Conservation (phyloP, 2,888 invertebrate genomes). For the Meliscaeva auricollis region DNA sequence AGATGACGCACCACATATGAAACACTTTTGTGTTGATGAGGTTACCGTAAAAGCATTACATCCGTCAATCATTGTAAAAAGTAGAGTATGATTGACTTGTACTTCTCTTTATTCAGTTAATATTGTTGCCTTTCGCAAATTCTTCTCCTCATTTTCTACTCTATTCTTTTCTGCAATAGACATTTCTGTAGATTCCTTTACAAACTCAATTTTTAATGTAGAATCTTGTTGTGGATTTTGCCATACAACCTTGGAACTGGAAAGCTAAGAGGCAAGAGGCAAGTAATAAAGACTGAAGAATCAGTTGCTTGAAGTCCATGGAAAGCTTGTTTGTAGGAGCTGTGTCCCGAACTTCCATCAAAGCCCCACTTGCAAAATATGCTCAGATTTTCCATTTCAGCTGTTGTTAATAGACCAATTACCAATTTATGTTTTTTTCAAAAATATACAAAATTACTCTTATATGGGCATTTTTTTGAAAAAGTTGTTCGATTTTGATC, state of each 20-base stretch:
- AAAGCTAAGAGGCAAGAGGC: not conserved
- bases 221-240: not conserved
- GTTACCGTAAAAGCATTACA: too few species aligned
- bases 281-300: not conserved
- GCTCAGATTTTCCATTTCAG: not conserved
- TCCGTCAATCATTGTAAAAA: too few species aligned
- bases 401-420: not conserved
- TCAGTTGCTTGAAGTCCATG: not conserved
- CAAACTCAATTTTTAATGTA: not conserved
- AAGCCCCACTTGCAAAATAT: not conserved
- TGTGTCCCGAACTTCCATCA: not conserved
- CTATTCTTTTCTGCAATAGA: not conserved
- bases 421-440: too few species aligned
- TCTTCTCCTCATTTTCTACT: not conserved
- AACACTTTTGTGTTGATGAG: too few species aligned
- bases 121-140: too few species aligned
- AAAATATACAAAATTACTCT: too few species aligned
- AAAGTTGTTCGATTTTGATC: too few species aligned
- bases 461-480: too few species aligned
- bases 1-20: too few species aligned
- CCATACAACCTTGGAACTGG: not conserved
- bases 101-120: too few species aligned
- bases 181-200: not conserved
- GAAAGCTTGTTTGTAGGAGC: not conserved
- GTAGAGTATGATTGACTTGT: too few species aligned